Percentiles rank a stretch among this genome's conserved stretches.
Conservation (phyloP, 2,113 vertebrate genomes). For the Zapus hudsonius region DNA sequence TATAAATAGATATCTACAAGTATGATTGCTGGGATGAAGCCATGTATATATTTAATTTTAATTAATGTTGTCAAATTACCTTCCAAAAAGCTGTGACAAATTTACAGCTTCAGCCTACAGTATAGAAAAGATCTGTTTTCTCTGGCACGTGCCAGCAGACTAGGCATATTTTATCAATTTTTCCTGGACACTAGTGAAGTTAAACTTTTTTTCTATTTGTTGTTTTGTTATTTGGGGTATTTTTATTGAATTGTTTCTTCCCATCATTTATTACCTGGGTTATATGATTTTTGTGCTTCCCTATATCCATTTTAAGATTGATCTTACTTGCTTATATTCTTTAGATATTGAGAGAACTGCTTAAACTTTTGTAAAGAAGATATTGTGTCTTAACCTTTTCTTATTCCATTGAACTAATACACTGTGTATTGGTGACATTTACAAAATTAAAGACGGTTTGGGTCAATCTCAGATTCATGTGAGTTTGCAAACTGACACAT, state of each 20-base stretch:
- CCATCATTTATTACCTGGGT: slow-evolving; percentile 16
- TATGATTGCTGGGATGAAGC: not conserved
- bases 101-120: slow-evolving; percentile 37
- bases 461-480: not conserved
- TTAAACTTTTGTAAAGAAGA: slow-evolving; percentile 9
- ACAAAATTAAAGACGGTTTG: not conserved
- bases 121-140: slow-evolving; percentile 21
- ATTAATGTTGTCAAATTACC: slow-evolving; percentile 46
- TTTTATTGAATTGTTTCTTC: not conserved
- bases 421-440: not conserved
- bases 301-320: not conserved
- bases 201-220: not conserved
- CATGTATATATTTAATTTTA: slow-evolving; percentile 55
- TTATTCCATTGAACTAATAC: not conserved
- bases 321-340: slow-evolving; percentile 16
- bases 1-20: not conserved
- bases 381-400: slow-evolving; percentile 15
- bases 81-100: slow-evolving; percentile 20
- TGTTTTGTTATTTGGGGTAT: slow-evolving; percentile 3
- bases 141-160: not conserved
- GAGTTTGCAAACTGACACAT: not conserved
- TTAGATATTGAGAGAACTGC: slow-evolving; percentile 17
- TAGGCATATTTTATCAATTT: not conserved
- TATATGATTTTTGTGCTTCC: not conserved
- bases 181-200: not conserved